Evolutionary conservation across 2,888 invertebrate genomes (phyloP).

Genomic region (Dysmachus trigonus): DNA sequence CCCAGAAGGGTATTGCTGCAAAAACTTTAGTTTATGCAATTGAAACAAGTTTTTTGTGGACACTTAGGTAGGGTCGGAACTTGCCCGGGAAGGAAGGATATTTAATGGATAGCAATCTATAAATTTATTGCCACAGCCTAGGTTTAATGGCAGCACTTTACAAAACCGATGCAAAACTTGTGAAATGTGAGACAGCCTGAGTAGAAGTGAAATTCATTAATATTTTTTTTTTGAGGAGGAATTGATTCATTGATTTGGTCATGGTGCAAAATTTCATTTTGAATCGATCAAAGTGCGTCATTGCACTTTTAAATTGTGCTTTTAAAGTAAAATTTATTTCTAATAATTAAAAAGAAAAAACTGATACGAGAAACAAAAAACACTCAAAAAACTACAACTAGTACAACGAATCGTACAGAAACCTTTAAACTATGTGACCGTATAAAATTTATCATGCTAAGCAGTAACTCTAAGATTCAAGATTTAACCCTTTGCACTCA

Average conservation of each 20-base stretch:
- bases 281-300: not conserved
- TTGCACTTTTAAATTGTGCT: not conserved
- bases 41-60: conserved; percentile 34
- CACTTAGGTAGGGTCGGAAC: conserved; percentile 20
- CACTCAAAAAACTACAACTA: too few species aligned
- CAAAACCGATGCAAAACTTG: not conserved
- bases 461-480: too few species aligned
- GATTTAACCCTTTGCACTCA: too few species aligned
- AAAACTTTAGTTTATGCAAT: conserved; percentile 27
- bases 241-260: not conserved
- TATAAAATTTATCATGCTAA: too few species aligned
- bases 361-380: too few species aligned
- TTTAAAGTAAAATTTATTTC: not conserved
- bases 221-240: not conserved
- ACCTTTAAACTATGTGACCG: too few species aligned
- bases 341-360: too few species aligned
- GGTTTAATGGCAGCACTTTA: not conserved
- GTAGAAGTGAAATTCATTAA: not conserved
- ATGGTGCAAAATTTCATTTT: not conserved
- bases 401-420: too few species aligned
- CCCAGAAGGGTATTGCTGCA: conserved; percentile 9
- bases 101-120: not conserved
- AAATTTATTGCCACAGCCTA: conserved; percentile 1
- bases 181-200: not conserved
- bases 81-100: not conserved